Evolutionary conservation across 2,797 vertebrate genomes (phyloP), one percentile per base, ranked within the genome.

Genomic region (Columba guinea): DNA sequence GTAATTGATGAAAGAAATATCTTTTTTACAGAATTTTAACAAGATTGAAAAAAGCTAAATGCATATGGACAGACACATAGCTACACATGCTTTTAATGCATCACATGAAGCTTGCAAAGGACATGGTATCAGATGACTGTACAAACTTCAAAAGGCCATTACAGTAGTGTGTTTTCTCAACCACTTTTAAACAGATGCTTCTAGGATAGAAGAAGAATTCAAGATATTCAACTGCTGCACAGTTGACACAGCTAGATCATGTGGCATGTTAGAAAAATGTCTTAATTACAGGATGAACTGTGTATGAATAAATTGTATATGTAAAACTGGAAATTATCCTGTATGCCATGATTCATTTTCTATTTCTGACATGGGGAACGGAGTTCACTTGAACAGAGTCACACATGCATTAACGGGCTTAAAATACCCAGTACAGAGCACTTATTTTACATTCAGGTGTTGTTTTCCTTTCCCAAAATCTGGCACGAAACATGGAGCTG

Each of bases 1-100:
- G 70, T 94, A 93, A 79, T 48, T 87, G 68, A 87, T 82, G 41
- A 89, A 89, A 70, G 39, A 67, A 88, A 56, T 71, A 89, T 5
- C 32, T 20, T 64, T 84, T 91, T 90, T 79, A 89, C 32, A 82
- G 53, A 52, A 77, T 64, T 71, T 58, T 79, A 92, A 55, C 49
- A 71, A 13, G 46, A 63, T 1, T 84, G 77, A 32, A 89, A 87
- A 53, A 70, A 64, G 20, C 41, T 79, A 74, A 82, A 70, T 77
- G 64, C 46, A 2, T 39, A 32, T 62, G 60, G 65, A 68, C 46
- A 93, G 73, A 44, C 22, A 77, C 26, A 17, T 65, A 73, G 17
- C 27, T 68, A 49, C 0, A 0, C 34, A n/a, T 37, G 30, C 21
- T 76, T 71, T 12, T 63, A 86, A 27, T 41, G 49, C 26, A 15